Conservation (phyloP, 2,113 vertebrate species). For the Bos indicus region DNA sequence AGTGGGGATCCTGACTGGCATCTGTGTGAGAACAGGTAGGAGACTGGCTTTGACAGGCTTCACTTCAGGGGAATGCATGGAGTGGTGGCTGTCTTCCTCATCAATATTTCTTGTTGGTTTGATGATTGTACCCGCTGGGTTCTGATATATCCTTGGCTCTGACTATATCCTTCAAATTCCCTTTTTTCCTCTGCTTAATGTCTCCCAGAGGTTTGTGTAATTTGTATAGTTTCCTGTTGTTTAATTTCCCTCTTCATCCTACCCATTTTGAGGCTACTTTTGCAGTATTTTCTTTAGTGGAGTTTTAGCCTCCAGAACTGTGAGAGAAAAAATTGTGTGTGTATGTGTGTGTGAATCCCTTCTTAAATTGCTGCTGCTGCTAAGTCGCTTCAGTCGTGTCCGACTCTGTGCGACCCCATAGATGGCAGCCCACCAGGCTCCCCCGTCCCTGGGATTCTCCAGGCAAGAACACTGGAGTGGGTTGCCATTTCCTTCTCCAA, state of each 20-base stretch:
- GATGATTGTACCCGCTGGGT: background rate
- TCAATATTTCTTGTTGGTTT: background rate
- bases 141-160: background rate
- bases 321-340: too few species aligned
- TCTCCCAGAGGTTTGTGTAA: background rate
- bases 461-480: too few species aligned
- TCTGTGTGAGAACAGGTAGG: background rate
- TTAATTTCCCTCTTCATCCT: background rate
- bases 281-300: background rate
- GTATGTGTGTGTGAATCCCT: background rate
- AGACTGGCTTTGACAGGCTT: background rate
- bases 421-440: too few species aligned
- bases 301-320: background rate
- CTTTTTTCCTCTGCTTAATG: background rate
- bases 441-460: too few species aligned
- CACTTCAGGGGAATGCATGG: background rate
- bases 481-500: too few species aligned
- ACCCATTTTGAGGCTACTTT: background rate
- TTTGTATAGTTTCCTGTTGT: background rate
- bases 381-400: too few species aligned
- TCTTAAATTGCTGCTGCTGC: background rate
- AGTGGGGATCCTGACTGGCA: background rate
- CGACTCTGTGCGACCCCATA: too few species aligned
- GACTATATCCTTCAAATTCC: background rate
- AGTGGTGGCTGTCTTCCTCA: background rate